phyloP scores from a whole-genome alignment of 2,888 invertebrate species.

The Drosophila aldrichi region DNA sequence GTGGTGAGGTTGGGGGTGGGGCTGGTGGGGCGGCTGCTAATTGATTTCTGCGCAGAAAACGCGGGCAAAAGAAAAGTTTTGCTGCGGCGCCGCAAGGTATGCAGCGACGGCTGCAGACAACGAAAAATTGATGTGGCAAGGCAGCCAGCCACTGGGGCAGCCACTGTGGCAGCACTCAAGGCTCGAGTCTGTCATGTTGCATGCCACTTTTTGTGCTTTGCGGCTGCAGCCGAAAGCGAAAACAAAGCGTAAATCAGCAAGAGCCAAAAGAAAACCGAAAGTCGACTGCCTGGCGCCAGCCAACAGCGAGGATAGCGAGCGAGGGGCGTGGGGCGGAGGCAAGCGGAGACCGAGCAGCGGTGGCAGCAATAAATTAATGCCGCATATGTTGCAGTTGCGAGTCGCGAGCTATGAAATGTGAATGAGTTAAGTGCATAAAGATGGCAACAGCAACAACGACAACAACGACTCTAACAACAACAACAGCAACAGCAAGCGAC shows the following conservation, averaged over 20 bases:
- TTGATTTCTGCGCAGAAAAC: slow-evolving; percentile 50
- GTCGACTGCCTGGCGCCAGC: slow-evolving; percentile 29
- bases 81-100: slow-evolving; percentile 51
- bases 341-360: background rate
- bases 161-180: slow-evolving; percentile 17
- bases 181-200: slow-evolving; percentile 9
- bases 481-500: slow-evolving; percentile 6
- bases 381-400: slow-evolving; percentile 28
- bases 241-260: slow-evolving; percentile 55
- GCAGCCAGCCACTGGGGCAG: slow-evolving; percentile 8
- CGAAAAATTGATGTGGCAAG: slow-evolving; percentile 46
- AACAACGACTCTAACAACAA: slow-evolving; percentile 23
- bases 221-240: slow-evolving; percentile 29
- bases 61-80: slow-evolving; percentile 22
- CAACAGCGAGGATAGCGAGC: background rate
- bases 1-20: background rate
- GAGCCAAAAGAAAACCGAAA: slow-evolving; percentile 28
- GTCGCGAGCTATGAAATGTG: slow-evolving; percentile 33
- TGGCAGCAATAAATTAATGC: slow-evolving; percentile 1
- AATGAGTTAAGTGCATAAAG: slow-evolving; percentile 31
- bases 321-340: background rate
- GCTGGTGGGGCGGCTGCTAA: slow-evolving; percentile 32
- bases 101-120: slow-evolving; percentile 36
- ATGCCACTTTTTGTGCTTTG: slow-evolving; percentile 17
- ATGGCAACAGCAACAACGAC: slow-evolving; percentile 38